Evolutionary conservation across 2,797 vertebrate species (phyloP), one percentile per base, ranked within the genome.

Genomic region (Acipenser ruthenus): DNA sequence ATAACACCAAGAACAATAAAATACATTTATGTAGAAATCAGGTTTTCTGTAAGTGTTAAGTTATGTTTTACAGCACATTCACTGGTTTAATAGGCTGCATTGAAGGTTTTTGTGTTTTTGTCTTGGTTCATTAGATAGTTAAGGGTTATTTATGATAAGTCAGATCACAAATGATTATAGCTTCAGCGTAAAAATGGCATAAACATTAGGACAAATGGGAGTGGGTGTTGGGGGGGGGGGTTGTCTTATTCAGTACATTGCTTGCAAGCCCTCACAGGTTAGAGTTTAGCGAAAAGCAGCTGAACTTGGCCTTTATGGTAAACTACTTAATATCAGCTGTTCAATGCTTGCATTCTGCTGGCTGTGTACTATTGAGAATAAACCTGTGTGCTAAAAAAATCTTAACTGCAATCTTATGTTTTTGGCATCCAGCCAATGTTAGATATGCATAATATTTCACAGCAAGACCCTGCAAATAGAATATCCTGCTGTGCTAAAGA

Each of bases 401-500:
- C 48, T 50, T 2, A n/a, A 49, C 63, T 49, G 69, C 77, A 70
- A 77, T 67, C 72, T 76, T 78, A 83, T 72, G 81, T 75, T 87
- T 83, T 85, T 93, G 92, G 93, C 93, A 86, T 86, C 73, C 68
- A 84, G 84, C 88, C 91, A 92, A 80, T 82, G 83, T 92, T 85
- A 95, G 92, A 97, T 95, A 91, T 93, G 87, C 91, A 87, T 93
- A 90, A 93, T 96, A 93, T 93, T 93, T 95, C 93, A 93, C 86
- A 81, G 88, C 87, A 92, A 93, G 87, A 88, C 90, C 89, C 88
- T 87, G 93, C 92, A 95, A 97, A 97, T 94, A 95, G 93, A 94
- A 97, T 94, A 92, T 93, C 96, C 95, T 96, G 95, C 95, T 97
- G 95, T 92, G 95, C 94, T 95, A 95, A 98, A 94, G 94, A 96